Conservation (phyloP, 2,113 vertebrate species). For the Okapia johnstoni region DNA sequence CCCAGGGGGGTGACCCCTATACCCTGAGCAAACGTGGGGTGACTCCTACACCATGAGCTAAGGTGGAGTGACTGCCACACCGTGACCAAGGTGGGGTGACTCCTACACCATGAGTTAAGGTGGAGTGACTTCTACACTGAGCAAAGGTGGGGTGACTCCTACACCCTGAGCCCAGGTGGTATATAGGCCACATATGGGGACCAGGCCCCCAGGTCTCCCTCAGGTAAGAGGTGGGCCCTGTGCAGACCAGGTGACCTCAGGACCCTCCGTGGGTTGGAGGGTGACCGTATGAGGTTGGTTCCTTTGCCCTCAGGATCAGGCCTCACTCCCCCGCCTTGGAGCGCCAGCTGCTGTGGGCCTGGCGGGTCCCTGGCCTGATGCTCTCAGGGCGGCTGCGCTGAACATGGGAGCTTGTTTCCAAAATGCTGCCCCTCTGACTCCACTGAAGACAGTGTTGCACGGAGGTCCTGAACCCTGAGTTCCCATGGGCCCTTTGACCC, state of each 20-base stretch:
- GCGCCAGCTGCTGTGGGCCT: neutral
- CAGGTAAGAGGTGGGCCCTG: neutral
- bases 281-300: neutral
- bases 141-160: too few relatives aligned
- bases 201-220: neutral
- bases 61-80: too few relatives aligned
- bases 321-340: neutral
- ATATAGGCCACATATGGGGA: neutral
- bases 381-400: neutral
- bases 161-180: neutral
- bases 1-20: too few relatives aligned
- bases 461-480: neutral
- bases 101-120: too few relatives aligned
- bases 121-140: neutral
- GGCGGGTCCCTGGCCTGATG: neutral
- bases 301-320: neutral
- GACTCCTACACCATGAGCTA: neutral
- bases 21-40: too few relatives aligned
- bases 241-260: neutral
- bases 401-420: neutral
- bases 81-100: too few relatives aligned
- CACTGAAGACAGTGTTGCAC: neutral
- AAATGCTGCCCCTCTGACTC: neutral
- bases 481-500: too few relatives aligned
- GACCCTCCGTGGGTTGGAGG: neutral